A percentile compares a stretch with the other conserved stretches of the same genome.
Evolutionary conservation across 2,797 vertebrate species (phyloP).

Genomic region (Somateria mollissima): DNA sequence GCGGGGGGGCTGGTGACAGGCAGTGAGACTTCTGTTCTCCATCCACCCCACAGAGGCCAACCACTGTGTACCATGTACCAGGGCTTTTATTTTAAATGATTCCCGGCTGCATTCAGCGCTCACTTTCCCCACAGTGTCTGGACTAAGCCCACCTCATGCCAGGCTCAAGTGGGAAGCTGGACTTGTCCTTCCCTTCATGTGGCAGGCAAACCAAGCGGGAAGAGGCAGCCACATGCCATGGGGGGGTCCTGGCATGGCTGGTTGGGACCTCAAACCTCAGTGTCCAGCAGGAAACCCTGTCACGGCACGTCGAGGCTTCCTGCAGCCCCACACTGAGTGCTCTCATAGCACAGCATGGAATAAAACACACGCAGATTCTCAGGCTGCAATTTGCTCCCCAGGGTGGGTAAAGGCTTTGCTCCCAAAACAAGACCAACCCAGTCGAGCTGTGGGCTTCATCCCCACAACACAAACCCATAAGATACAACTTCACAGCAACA

Average conservation of each 20-base stretch:
- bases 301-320: fast-evolving
- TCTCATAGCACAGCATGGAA: fast-evolving
- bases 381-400: not conserved
- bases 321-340: fast-evolving
- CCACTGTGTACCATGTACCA: fast-evolving
- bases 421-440: fast-evolving
- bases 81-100: not conserved
- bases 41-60: not conserved
- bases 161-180: not conserved
- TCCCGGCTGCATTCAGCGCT: not conserved
- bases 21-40: not conserved
- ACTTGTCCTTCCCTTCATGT: not conserved
- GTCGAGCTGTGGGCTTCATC: not conserved
- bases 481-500: not conserved
- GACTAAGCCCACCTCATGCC: not conserved
- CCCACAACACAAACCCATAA: not conserved
- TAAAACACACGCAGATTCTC: not conserved
- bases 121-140: not conserved
- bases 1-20: not conserved
- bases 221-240: not conserved
- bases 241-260: not conserved
- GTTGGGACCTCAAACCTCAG: fast-evolving
- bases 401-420: not conserved
- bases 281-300: not conserved
- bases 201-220: not conserved